Evolutionary conservation across 2,888 invertebrate genomes (phyloP), one percentile per base, ranked within the genome.

Genomic region (Athalia cordata): DNA sequence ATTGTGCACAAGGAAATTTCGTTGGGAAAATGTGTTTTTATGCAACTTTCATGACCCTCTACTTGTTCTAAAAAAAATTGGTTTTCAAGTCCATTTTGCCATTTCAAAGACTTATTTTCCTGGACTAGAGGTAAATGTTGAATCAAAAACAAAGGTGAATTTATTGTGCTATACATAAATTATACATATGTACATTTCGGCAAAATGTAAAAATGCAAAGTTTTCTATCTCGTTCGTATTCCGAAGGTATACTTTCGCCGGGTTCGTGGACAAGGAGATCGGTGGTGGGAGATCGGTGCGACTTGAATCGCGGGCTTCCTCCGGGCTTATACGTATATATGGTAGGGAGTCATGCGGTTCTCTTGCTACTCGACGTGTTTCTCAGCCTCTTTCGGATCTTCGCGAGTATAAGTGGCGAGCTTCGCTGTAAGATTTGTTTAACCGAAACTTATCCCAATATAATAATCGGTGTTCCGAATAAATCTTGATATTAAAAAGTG

Each of bases 181-280:
- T 29, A 29, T 29, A 29, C 29, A 29, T 29, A 29, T 29, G 29
- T 29, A 29, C 29, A 29, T 29, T 29, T 29, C 29, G 29, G 29
- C 29, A 29, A 29, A 11, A 62, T 5, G 11, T 61, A 74, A 61
- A 50, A 15, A n/a, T 50, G 29, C 61, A 52, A 29, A 62, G 50
- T 62, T 75, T 11, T 61, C 49, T 64, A 64, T 75, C 62, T 75
- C 55, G 64, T 75, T 55, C 29, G 62, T 75, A 75, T 62, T 85
- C 85, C 81, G 82, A 81, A 84, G 84, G 86, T 88, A 29, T 29
- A 88, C 88, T 88, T 89, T 89, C 88, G 87, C 88, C 86, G 82
- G 84, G 84, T 82, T 78, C 81, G 83, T 84, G 75, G 59, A 43
- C 52, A 75, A 47, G 15, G 59, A 50, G 57, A 9, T 45, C 49